phyloP scores from a whole-genome alignment of 2,888 invertebrate genomes.

The Liodrosophila aerea region DNA sequence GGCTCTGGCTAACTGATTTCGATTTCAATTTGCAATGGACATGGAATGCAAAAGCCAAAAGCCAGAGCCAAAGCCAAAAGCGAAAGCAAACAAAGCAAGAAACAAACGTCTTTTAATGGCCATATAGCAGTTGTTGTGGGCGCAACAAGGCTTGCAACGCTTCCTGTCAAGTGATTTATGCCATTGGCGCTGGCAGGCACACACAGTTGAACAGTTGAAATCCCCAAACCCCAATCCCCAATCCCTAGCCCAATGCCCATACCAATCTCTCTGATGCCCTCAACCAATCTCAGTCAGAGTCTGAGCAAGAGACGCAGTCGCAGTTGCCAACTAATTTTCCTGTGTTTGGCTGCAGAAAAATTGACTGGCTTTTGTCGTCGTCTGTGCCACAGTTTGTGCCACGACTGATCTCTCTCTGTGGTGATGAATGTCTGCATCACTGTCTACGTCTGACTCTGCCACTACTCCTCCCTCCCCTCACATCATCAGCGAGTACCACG shows the following conservation, averaged over 20 bases:
- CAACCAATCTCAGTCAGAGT: conserved; percentile 12
- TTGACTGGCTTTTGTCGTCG: conserved; percentile 71
- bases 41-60: conserved; percentile 47
- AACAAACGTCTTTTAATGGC: conserved; percentile 78
- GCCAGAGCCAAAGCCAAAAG: not conserved
- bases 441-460: conserved; percentile 15
- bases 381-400: conserved; percentile 52
- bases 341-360: conserved; percentile 71
- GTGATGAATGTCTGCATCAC: conserved; percentile 69
- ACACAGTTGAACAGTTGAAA: conserved; percentile 6
- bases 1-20: conserved; percentile 70
- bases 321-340: conserved; percentile 68
- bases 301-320: not conserved
- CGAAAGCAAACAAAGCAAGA: conserved; percentile 27
- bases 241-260: conserved; percentile 9
- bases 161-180: conserved; percentile 77
- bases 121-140: conserved; percentile 73
- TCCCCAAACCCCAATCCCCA: conserved; percentile 14
- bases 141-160: conserved; percentile 76
- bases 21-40: conserved; percentile 70
- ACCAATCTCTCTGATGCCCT: conserved; percentile 3
- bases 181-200: conserved; percentile 62
- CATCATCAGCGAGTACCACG: conserved; percentile 69
- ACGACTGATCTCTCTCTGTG: conserved; percentile 33
- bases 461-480: conserved; percentile 25